These are phyloP conservation scores for Xyliphius kryptos DNA, from an alignment of 2,113 vertebrate genomes.

Conservation along the genomic window DNA sequence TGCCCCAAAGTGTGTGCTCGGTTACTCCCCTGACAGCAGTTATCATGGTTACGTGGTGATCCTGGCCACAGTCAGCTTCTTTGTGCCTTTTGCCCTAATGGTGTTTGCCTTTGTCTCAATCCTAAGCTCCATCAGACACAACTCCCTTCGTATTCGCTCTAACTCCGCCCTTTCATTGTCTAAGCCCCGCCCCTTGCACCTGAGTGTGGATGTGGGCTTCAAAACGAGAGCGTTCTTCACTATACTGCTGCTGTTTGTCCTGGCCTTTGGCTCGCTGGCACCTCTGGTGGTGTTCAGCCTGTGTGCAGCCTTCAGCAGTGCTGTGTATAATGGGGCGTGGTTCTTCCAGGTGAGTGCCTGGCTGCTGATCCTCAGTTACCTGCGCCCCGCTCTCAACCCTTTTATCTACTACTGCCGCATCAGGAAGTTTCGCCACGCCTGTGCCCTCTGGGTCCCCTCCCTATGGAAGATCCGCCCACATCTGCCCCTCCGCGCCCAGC, in stretches of 20 bases:
- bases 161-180: constrained; percentile 88
- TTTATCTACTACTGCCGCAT: constrained; percentile 99
- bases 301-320: constrained; percentile 75
- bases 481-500: constrained; percentile 79
- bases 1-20: constrained; percentile 93
- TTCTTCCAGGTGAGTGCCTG: constrained; percentile 97
- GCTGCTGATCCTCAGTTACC: constrained; percentile 97
- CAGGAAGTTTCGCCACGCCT: constrained; percentile 96
- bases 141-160: constrained; percentile 89
- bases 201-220: constrained; percentile 98
- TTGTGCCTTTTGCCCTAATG: constrained; percentile 89
- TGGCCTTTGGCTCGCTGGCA: constrained; percentile 64
- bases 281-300: constrained; percentile 65
- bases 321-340: constrained; percentile 83
- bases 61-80: constrained; percentile 83
- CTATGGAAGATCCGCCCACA: constrained; percentile 91
- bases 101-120: constrained; percentile 93
- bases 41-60: constrained; percentile 84
- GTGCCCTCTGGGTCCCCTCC: constrained; percentile 90
- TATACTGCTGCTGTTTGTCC: constrained; percentile 96
- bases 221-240: constrained; percentile 99
- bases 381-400: constrained; percentile 97
- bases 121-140: constrained; percentile 91
- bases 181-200: constrained; percentile 90
- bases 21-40: constrained; percentile 74